Evolutionary conservation across 2,888 invertebrate genomes (phyloP), one percentile per base, ranked within the genome.

Genomic region (Phorcus lineatus): DNA sequence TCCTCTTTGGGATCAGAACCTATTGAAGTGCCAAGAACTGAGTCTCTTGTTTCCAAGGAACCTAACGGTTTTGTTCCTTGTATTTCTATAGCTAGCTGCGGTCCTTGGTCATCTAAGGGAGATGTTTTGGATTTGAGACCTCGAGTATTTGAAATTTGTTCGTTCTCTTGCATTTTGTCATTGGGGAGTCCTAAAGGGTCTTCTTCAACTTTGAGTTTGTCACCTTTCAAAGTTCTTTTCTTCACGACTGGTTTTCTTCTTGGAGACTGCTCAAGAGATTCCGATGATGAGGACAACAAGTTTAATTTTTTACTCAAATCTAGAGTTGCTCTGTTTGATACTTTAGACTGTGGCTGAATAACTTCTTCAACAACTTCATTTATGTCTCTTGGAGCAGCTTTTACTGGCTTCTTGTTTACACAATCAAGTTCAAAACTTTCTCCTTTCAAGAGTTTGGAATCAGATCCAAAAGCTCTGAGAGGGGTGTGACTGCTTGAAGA

Each of bases 401-500:
- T 70, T n/a, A 16, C 7, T 40, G 70, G 11, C 28, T 36, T 19
- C 17, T 70, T 70, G n/a, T 19, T 70, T n/a, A 19, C 19, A 24
- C 9, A 7, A 17, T 62, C 62, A 62, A 28, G 24, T n/a, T 62
- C 62, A 62, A 62, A 28, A 22, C 28, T 28, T 16, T 28, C 62
- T 16, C n/a, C 28, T 28, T 28, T 62, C 7, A n/a, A 1, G 9
- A 70, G 19, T 13, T 47, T 47, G 4, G 47, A 31, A 19, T 76
- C n/a, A 11, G 53, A 31, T 76, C 31, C 16, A 31, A 36, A 76
- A n/a, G 0, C 24, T 55, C 52, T 76, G 7, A 76, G 17, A 9
- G 55, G 76, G 0, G 55, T 54, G 28, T 55, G 53, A 36, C 75
- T 76, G 16, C 55, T 76, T n/a, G 53, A 76, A 28, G 76, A 76